Percentiles rank a stretch among this genome's conserved stretches.
phyloP scores from a whole-genome alignment of 1,140 invertebrate species.

The Halotydeus destructor region DNA sequence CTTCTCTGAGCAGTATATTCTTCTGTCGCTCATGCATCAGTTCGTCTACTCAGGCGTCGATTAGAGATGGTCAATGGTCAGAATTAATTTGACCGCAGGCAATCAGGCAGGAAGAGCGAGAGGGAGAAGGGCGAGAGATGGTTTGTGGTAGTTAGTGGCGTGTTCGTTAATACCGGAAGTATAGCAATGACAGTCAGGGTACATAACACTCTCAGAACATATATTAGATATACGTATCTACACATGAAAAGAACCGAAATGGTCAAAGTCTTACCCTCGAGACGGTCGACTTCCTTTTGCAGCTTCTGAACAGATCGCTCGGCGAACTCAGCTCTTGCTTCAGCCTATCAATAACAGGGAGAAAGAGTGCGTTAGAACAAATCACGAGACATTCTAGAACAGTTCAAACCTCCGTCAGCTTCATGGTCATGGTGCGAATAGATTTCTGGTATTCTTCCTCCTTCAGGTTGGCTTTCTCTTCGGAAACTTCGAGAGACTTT shows the following conservation, averaged over 20 bases:
- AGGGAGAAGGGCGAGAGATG: too few species aligned
- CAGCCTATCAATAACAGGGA: slow-evolving; percentile 46
- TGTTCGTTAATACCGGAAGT: too few species aligned
- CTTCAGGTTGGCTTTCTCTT: slow-evolving; percentile 95
- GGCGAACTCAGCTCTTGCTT: slow-evolving; percentile 96
- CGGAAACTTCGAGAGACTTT: slow-evolving; percentile 97
- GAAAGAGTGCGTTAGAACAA: not conserved
- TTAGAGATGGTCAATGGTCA: too few species aligned
- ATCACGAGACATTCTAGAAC: not conserved
- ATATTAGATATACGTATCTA: too few species aligned
- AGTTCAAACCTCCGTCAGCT: slow-evolving; percentile 31
- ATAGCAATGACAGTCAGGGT: too few species aligned
- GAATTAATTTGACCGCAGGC: too few species aligned
- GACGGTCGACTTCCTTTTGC: slow-evolving; percentile 87
- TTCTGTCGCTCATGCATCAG: slow-evolving; percentile 80
- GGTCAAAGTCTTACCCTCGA: slow-evolving; percentile 83
- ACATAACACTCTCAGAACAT: too few species aligned
- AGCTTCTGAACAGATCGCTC: slow-evolving; percentile 72
- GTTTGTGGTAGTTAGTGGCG: too few species aligned
- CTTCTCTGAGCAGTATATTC: slow-evolving; percentile 86
- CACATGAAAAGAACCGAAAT: too few species aligned
- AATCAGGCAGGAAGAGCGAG: too few species aligned
- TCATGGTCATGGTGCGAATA: slow-evolving; percentile 33
- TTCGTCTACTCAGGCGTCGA: too few species aligned
- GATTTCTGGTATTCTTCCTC: slow-evolving; percentile 39